Evolutionary conservation across 1,140 invertebrate genomes (phyloP).

Genomic region (Antheraea pernyi): DNA sequence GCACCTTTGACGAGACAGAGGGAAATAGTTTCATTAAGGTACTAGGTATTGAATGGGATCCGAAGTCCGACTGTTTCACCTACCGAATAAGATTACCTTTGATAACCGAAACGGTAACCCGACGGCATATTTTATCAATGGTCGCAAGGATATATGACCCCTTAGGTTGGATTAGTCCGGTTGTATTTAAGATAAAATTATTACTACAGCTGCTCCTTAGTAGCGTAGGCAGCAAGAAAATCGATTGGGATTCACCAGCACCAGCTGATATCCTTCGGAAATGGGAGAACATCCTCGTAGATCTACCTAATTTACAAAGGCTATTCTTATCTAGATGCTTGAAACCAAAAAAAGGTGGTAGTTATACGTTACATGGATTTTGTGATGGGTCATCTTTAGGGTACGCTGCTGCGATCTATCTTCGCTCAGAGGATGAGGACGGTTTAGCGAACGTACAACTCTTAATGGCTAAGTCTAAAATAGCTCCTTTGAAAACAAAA

Average conservation of each 20-base stretch:
- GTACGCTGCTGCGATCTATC: constrained; percentile 20
- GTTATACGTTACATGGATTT: too few relatives aligned
- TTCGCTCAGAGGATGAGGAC: constrained; percentile 15
- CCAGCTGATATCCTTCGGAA: constrained; percentile 1
- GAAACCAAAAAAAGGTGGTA: not conserved
- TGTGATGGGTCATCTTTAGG: constrained; percentile 19
- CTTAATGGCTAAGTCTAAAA: too few relatives aligned
- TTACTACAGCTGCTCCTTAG: not conserved
- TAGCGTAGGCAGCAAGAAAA: not conserved
- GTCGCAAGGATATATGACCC: too few relatives aligned
- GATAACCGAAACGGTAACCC: not conserved
- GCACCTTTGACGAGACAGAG: not conserved
- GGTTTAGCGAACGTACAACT: too few relatives aligned
- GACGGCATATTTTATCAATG: too few relatives aligned
- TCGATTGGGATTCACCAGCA: constrained; percentile 13
- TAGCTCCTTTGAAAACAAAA: too few relatives aligned
- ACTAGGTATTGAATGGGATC: not conserved
- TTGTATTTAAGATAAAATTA: too few relatives aligned
- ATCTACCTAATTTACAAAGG: too few relatives aligned
- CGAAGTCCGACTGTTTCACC: not conserved
- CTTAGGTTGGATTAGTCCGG: too few relatives aligned
- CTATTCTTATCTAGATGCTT: constrained; percentile 5
- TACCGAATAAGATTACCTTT: not conserved
- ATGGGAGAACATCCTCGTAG: too few relatives aligned
- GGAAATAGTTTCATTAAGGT: not conserved